Percentiles rank a stretch among this genome's conserved stretches.
Conservation (phyloP, 2,888 invertebrate species). For the Hyles lineata region DNA sequence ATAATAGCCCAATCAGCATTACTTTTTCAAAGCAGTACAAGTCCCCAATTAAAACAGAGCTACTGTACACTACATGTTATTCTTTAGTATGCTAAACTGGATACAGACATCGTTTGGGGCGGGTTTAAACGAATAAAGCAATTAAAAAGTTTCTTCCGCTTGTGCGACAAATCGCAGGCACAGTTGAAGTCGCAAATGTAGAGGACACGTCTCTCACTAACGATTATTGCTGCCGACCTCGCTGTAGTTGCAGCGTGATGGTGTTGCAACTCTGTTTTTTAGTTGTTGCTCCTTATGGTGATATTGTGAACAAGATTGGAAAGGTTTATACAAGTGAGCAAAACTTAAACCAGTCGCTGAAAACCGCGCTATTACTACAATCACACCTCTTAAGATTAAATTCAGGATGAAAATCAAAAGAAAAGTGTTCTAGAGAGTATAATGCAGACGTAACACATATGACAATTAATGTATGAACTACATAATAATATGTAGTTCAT, state of each 20-base stretch:
- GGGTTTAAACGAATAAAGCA: slow-evolving; percentile 49
- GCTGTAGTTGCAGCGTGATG: background rate
- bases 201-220: slow-evolving; percentile 39
- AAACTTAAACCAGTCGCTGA: no score
- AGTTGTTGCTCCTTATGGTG: background rate
- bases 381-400: no score
- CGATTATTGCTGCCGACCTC: slow-evolving; percentile 39
- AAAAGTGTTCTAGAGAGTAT: no score
- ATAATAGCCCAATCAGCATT: background rate
- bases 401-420: no score
- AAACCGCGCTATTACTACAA: no score
- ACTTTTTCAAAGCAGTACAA: background rate
- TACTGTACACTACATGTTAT: background rate
- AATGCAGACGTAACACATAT: no score
- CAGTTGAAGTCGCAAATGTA: slow-evolving; percentile 44
- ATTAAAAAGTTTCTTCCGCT: slow-evolving; percentile 56
- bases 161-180: slow-evolving; percentile 43
- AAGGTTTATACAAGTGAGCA: no score
- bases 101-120: background rate
- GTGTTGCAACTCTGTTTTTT: background rate
- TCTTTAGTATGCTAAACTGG: slow-evolving; percentile 27
- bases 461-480: no score
- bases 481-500: no score
- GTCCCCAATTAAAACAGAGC: background rate
- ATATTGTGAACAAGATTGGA: no score